Evolutionary conservation across 92 coral and sea anemone species (phyloP).

Genomic region (Umimayanthus chanpuru): DNA sequence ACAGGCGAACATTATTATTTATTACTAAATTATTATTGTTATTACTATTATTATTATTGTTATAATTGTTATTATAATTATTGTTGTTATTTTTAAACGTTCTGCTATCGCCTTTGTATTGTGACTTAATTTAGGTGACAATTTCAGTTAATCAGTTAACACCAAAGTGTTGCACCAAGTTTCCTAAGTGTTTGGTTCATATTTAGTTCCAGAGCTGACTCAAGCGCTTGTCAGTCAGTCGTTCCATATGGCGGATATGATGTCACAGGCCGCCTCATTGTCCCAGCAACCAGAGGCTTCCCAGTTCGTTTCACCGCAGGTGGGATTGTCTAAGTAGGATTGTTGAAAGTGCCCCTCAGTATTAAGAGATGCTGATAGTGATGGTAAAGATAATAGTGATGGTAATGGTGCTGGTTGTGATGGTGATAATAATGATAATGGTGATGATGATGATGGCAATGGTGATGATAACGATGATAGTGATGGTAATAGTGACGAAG

Average conservation of each 20-base stretch:
- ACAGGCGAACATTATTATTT: too few relatives aligned
- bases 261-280: conserved; percentile 28
- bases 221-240: conserved; percentile 45
- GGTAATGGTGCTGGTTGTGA: too few relatives aligned
- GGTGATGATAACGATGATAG: background rate
- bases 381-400: too few relatives aligned
- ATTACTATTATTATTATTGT: too few relatives aligned
- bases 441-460: background rate
- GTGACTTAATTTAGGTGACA: too few relatives aligned
- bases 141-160: background rate
- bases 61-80: too few relatives aligned
- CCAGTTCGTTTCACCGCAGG: conserved; percentile 40
- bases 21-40: too few relatives aligned
- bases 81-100: too few relatives aligned
- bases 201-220: conserved; percentile 37
- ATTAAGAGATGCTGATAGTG: background rate
- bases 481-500: too few relatives aligned
- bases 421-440: too few relatives aligned
- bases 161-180: background rate
- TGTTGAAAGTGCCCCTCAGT: background rate
- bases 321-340: background rate
- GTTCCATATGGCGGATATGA: conserved; percentile 41
- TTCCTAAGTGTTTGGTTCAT: background rate
- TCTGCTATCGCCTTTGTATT: too few relatives aligned
- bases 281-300: conserved; percentile 35